A percentile compares a stretch with the other conserved stretches of the same genome.
Conservation (phyloP, 2,113 vertebrate genomes). For the Barbus barbus region DNA sequence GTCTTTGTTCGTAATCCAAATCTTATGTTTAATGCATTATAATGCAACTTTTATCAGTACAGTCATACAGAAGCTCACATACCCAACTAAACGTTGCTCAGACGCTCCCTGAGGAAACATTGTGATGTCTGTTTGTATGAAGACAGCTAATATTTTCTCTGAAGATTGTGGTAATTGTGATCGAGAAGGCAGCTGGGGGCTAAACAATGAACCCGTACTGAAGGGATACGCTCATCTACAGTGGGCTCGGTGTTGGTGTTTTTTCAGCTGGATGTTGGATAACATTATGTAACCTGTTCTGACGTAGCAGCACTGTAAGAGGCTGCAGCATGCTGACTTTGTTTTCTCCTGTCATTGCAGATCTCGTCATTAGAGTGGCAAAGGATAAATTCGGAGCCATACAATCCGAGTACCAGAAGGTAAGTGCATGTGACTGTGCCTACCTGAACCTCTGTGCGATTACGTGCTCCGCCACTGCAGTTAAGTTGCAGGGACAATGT, state of each 20-base stretch:
- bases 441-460: constrained; percentile 1
- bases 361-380: constrained; percentile 82
- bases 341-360: constrained; percentile 75
- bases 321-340: constrained; percentile 49
- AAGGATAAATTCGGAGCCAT: constrained; percentile 81
- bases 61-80: background rate
- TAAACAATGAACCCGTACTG: background rate
- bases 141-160: background rate
- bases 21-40: background rate
- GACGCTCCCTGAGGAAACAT: background rate
- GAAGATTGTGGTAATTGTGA: background rate
- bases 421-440: constrained; percentile 67
- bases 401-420: constrained; percentile 86
- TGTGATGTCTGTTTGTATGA: constrained; percentile 2
- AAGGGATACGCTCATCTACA: background rate
- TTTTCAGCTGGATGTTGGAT: constrained; percentile 11
- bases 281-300: constrained; percentile 29
- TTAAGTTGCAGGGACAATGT: constrained; percentile 8
- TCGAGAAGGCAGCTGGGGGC: background rate
- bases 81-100: background rate
- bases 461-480: background rate
- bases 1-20: background rate
- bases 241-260: constrained; percentile 3
- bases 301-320: background rate
- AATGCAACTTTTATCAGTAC: background rate